Conservation (phyloP, 2,888 invertebrate genomes). For the Conops quadrifasciatus region DNA sequence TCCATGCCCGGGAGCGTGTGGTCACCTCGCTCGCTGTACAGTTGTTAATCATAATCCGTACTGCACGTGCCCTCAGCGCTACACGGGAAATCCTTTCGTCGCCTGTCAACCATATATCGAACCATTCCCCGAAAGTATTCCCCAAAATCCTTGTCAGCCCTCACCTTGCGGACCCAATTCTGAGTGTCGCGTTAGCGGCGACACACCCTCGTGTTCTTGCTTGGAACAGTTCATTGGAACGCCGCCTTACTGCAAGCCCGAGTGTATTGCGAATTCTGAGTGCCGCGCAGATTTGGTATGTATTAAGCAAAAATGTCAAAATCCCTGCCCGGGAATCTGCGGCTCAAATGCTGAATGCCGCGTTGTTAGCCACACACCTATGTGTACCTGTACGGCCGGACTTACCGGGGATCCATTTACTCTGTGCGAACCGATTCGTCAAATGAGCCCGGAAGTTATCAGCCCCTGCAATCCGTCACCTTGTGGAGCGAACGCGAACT, state of each 20-base stretch:
- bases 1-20: conserved; percentile 74
- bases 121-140: conserved; percentile 55
- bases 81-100: conserved; percentile 81
- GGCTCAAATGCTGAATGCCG: conserved; percentile 77
- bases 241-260: conserved; percentile 78
- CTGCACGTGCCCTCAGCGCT: conserved; percentile 75
- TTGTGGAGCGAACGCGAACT: conserved; percentile 77
- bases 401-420: conserved; percentile 77
- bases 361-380: conserved; percentile 77
- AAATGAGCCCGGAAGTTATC: conserved; percentile 65
- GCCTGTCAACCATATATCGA: conserved; percentile 72
- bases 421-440: conserved; percentile 68
- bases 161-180: conserved; percentile 80
- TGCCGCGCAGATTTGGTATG: conserved; percentile 76
- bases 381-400: conserved; percentile 73
- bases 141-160: conserved; percentile 72
- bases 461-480: conserved; percentile 76
- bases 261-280: conserved; percentile 77
- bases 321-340: conserved; percentile 77
- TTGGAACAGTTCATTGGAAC: conserved; percentile 74
- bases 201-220: conserved; percentile 78
- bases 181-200: conserved; percentile 71
- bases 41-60: conserved; percentile 77
- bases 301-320: conserved; percentile 76
- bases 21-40: conserved; percentile 70